These are phyloP conservation scores for Thryonomys swinderianus DNA, from an alignment of 2,113 vertebrate genomes.

Conservation along the genomic window DNA sequence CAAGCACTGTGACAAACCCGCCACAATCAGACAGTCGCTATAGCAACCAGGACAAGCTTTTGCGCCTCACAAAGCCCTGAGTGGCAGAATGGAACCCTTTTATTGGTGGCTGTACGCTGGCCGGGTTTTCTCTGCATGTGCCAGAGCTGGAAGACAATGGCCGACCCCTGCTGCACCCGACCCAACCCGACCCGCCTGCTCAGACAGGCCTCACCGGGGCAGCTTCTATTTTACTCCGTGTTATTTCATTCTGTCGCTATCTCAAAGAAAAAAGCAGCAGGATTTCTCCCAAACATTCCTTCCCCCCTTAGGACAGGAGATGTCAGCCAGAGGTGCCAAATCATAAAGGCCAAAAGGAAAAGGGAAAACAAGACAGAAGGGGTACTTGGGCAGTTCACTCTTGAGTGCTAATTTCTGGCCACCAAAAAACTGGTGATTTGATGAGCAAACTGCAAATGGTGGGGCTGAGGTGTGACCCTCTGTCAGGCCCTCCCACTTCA, in stretches of 20 bases:
- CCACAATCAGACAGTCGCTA: slow-evolving; percentile 82
- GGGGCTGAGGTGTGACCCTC: background rate
- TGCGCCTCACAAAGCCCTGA: slow-evolving; percentile 76
- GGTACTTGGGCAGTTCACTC: background rate
- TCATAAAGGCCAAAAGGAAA: slow-evolving; percentile 9
- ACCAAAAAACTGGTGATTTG: background rate
- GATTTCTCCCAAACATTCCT: slow-evolving; percentile 45
- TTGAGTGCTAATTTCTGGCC: background rate
- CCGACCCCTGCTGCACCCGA: slow-evolving; percentile 35
- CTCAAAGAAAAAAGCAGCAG: slow-evolving; percentile 61
- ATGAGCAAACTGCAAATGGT: background rate
- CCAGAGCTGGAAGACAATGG: slow-evolving; percentile 40
- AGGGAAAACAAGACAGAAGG: background rate
- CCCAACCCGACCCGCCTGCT: slow-evolving; percentile 43
- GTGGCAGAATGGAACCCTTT: slow-evolving; percentile 75
- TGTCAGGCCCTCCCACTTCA: background rate
- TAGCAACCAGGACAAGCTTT: slow-evolving; percentile 79
- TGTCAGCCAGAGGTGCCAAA: slow-evolving; percentile 43
- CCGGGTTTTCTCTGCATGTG: slow-evolving; percentile 65
- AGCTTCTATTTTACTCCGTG: background rate
- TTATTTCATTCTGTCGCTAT: slow-evolving; percentile 55
- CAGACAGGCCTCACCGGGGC: slow-evolving; percentile 33
- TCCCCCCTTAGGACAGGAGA: background rate
- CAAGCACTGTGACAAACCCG: slow-evolving; percentile 76
- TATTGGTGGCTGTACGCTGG: slow-evolving; percentile 49